These are phyloP conservation scores for Turritopsis dohrnii DNA, from an alignment of 30 jellyfish, hydroid and myxozoan genomes.

Conservation along the genomic window DNA sequence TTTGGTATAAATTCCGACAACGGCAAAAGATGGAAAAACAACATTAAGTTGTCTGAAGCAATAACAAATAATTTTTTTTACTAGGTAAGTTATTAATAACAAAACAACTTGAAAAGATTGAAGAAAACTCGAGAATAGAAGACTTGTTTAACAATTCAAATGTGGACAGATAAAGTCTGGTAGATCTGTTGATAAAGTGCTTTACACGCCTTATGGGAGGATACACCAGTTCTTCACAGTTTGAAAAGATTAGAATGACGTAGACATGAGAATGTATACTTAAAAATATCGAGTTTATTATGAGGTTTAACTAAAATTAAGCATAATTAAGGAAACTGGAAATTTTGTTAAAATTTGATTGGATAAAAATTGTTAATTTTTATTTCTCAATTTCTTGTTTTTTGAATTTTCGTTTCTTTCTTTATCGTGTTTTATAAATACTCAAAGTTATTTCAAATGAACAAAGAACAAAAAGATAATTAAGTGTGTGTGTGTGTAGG, in stretches of 20 bases:
- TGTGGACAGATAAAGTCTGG: neutral
- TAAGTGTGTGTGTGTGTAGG: too few species aligned
- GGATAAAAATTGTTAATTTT: too few species aligned
- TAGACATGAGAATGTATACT: neutral
- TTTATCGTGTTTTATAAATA: too few species aligned
- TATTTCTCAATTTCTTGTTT: too few species aligned
- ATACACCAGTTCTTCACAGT: neutral
- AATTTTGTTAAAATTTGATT: too few species aligned
- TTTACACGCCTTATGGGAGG: neutral
- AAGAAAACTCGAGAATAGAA: neutral
- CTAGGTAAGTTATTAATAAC: neutral
- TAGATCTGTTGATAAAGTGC: neutral
- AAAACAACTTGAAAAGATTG: neutral
- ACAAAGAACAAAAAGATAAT: too few species aligned
- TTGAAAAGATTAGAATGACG: neutral
- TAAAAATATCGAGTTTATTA: neutral
- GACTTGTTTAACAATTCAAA: neutral
- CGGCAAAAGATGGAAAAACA: neutral
- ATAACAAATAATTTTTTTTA: too few species aligned
- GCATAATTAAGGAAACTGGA: too few species aligned
- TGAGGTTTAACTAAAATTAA: too few species aligned
- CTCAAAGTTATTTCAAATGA: too few species aligned
- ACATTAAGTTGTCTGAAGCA: neutral
- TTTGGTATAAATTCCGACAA: neutral
- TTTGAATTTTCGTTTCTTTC: too few species aligned